A percentile compares a stretch with the other conserved stretches of the same genome.
Evolutionary conservation across 1,140 invertebrate species (phyloP).

Genomic region (Schlechtendalia chinensis): DNA sequence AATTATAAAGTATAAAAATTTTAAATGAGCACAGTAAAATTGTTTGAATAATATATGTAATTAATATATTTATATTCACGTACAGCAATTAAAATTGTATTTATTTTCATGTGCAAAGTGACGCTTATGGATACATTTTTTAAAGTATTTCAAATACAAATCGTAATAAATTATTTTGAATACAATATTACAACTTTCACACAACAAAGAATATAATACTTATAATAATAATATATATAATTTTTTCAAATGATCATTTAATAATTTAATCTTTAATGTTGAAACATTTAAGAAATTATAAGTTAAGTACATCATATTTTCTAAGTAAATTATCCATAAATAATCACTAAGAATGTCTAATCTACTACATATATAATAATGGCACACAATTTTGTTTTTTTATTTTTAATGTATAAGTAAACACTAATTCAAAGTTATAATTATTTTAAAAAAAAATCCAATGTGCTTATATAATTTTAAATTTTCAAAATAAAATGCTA

Average conservation of each 20-base stretch:
- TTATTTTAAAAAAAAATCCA: neutral
- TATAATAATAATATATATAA: neutral
- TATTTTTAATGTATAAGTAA: neutral
- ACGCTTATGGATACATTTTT: neutral
- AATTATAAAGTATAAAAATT: neutral
- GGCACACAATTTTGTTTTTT: no score
- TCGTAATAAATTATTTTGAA: constrained; percentile 9
- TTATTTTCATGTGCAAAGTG: neutral
- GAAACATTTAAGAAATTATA: neutral
- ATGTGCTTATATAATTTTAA: neutral
- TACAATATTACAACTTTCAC: constrained; percentile 13
- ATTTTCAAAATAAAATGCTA: neutral
- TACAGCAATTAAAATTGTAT: neutral
- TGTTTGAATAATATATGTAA: neutral
- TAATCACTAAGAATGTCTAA: constrained; percentile 2
- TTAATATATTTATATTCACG: neutral
- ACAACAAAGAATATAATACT: constrained; percentile 21
- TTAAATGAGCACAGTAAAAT: neutral
- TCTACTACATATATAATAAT: neutral
- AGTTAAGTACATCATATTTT: constrained; percentile 12
- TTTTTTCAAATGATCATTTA: neutral
- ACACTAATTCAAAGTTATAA: neutral
- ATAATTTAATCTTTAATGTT: no score
- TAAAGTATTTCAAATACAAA: neutral
- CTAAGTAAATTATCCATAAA: neutral